These are phyloP conservation scores for Zaprionus ornatus DNA, from an alignment of 1,140 invertebrate species.

Conservation along the genomic window DNA sequence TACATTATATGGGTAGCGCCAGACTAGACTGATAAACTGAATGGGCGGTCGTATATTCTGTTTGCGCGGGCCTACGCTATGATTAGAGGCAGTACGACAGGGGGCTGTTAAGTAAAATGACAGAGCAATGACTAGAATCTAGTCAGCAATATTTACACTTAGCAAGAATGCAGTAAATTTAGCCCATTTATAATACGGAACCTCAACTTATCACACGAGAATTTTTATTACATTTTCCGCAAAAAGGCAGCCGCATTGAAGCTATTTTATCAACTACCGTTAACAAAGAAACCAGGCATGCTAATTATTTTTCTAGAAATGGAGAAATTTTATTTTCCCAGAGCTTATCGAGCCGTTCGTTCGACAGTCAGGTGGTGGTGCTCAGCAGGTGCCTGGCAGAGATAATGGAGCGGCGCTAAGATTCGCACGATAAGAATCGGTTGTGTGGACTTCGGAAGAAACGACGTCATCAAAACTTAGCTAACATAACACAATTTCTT, in stretches of 20 bases:
- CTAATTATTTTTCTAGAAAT: constrained; percentile 47
- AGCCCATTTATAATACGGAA: not conserved
- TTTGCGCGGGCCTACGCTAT: not conserved
- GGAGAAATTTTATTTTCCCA: constrained; percentile 44
- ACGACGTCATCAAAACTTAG: constrained; percentile 4
- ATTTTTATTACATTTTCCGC: constrained; percentile 28
- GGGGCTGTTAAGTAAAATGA: constrained; percentile 1
- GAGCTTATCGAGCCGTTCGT: constrained; percentile 52
- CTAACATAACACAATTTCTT: not conserved
- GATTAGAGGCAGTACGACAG: not conserved
- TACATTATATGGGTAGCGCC: not conserved
- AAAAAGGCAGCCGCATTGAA: constrained; percentile 37
- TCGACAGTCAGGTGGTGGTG: constrained; percentile 58
- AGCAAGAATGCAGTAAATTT: not conserved
- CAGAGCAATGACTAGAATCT: constrained; percentile 12
- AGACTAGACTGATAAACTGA: constrained; percentile 24
- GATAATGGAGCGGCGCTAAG: constrained; percentile 11
- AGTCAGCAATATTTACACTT: constrained; percentile 14
- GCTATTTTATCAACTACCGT: constrained; percentile 36
- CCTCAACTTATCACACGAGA: constrained; percentile 35
- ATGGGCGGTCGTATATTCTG: constrained; percentile 7
- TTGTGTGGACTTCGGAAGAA: constrained; percentile 6
- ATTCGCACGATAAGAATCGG: constrained; percentile 18
- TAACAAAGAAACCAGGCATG: constrained; percentile 2
- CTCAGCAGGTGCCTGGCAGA: constrained; percentile 16